A percentile compares a stretch with the other conserved stretches of the same genome.
phyloP scores from a whole-genome alignment of 2,113 vertebrate genomes.

The Syngnathus typhle region DNA sequence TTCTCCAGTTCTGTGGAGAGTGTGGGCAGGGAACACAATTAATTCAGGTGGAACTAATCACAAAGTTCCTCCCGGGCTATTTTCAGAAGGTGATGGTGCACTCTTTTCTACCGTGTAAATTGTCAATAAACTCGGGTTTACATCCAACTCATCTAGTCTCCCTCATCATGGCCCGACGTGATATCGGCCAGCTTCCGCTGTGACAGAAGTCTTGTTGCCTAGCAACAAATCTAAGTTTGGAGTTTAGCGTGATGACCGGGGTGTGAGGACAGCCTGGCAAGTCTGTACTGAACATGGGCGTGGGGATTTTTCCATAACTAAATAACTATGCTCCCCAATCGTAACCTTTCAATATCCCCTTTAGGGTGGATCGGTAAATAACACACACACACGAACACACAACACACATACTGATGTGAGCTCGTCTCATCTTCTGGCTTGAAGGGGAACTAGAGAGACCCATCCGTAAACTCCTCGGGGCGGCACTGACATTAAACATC shows the following conservation, averaged over 20 bases:
- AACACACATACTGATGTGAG: slow-evolving; percentile 16
- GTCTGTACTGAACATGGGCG: background rate
- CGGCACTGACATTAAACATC: slow-evolving; percentile 68
- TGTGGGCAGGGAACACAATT: background rate
- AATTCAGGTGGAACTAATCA: slow-evolving; percentile 13
- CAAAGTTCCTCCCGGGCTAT: slow-evolving; percentile 27
- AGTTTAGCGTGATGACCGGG: slow-evolving; percentile 49
- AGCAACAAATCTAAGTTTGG: slow-evolving; percentile 61
- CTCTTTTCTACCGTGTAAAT: slow-evolving; percentile 43
- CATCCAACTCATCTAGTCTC: slow-evolving; percentile 37
- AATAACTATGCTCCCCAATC: background rate
- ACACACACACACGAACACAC: slow-evolving; percentile 4
- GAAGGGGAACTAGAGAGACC: slow-evolving; percentile 51
- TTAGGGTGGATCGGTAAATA: slow-evolving; percentile 2
- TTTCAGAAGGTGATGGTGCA: slow-evolving; percentile 42
- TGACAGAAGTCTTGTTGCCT: slow-evolving; percentile 60
- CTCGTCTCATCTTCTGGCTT: slow-evolving; percentile 34
- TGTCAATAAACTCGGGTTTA: slow-evolving; percentile 46
- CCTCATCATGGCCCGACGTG: slow-evolving; percentile 35
- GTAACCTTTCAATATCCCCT: slow-evolving; percentile 6
- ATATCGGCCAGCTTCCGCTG: slow-evolving; percentile 40
- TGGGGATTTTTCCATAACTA: background rate
- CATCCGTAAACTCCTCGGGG: slow-evolving; percentile 56
- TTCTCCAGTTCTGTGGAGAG: slow-evolving; percentile 5
- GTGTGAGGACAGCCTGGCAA: slow-evolving; percentile 51